These are phyloP conservation scores for Scaptomyza tumidula DNA, from an alignment of 2,888 invertebrate genomes.

Conservation along the genomic window DNA sequence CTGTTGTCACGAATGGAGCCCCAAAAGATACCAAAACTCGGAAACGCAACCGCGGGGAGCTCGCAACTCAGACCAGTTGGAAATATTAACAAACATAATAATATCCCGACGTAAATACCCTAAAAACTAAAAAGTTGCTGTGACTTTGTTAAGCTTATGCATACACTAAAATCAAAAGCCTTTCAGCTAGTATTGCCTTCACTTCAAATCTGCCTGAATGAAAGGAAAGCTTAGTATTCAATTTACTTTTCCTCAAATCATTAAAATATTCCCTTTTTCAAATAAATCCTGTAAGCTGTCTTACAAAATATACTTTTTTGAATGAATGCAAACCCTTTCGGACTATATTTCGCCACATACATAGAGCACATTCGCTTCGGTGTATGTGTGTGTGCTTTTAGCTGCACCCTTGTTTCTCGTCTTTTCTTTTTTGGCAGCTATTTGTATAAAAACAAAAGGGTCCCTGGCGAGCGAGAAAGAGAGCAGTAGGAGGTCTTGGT, in stretches of 20 bases:
- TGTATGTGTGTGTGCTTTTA: slow-evolving; percentile 16
- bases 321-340: neutral
- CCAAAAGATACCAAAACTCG: slow-evolving; percentile 40
- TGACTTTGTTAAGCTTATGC: neutral
- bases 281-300: slow-evolving; percentile 15
- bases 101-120: slow-evolving; percentile 45
- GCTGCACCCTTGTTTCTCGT: slow-evolving; percentile 39
- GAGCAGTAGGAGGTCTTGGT: slow-evolving; percentile 37
- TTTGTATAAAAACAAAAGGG: slow-evolving; percentile 54
- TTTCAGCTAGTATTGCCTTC: neutral
- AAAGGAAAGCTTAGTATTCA: neutral
- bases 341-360: neutral
- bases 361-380: slow-evolving; percentile 44
- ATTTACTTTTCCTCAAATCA: neutral
- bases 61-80: slow-evolving; percentile 50
- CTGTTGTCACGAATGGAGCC: slow-evolving; percentile 71
- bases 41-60: slow-evolving; percentile 29
- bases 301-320: neutral
- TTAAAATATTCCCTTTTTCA: slow-evolving; percentile 3
- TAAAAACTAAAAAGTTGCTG: slow-evolving; percentile 16
- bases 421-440: slow-evolving; percentile 37
- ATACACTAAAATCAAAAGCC: neutral
- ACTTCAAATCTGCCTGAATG: neutral
- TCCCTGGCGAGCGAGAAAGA: slow-evolving; percentile 6
- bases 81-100: slow-evolving; percentile 68